phyloP scores from a whole-genome alignment of 2,888 invertebrate genomes.

The Andrena praecox region DNA sequence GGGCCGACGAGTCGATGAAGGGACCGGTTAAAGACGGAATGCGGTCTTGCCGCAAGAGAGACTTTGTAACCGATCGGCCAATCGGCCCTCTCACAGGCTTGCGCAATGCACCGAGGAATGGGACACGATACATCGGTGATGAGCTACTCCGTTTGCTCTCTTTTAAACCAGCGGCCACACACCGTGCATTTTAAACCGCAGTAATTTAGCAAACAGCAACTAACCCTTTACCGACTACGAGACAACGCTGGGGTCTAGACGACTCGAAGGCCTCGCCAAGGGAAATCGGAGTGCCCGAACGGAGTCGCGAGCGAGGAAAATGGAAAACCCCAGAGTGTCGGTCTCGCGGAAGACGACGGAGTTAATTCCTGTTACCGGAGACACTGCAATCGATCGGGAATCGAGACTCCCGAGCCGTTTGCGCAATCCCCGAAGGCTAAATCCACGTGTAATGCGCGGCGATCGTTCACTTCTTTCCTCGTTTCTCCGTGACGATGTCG shows the following conservation, averaged over 20 bases:
- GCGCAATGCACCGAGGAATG: constrained; percentile 63
- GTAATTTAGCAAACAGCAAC: constrained; percentile 24
- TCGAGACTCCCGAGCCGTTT: constrained; percentile 32
- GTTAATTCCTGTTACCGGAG: constrained; percentile 54
- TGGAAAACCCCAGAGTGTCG: neutral
- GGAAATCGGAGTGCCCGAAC: no score
- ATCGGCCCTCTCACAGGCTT: constrained; percentile 65
- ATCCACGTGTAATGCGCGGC: constrained; percentile 34
- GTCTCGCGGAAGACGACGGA: constrained; percentile 4
- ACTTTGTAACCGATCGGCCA: constrained; percentile 80
- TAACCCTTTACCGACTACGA: no score
- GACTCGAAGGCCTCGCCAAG: no score
- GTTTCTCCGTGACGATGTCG: constrained; percentile 31
- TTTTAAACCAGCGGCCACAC: constrained; percentile 42
- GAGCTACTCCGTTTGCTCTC: constrained; percentile 40
- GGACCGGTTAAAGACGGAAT: constrained; percentile 80
- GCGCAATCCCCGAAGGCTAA: constrained; percentile 47
- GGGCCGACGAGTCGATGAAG: constrained; percentile 72
- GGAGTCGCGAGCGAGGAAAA: no score
- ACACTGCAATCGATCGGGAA: constrained; percentile 46
- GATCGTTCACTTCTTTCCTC: constrained; percentile 54
- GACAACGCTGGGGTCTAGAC: neutral
- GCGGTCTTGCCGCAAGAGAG: constrained; percentile 79
- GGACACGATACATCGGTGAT: constrained; percentile 55
- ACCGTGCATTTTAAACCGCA: constrained; percentile 39